phyloP scores from a whole-genome alignment of 2,888 invertebrate genomes.

The Acrobasis consociella region DNA sequence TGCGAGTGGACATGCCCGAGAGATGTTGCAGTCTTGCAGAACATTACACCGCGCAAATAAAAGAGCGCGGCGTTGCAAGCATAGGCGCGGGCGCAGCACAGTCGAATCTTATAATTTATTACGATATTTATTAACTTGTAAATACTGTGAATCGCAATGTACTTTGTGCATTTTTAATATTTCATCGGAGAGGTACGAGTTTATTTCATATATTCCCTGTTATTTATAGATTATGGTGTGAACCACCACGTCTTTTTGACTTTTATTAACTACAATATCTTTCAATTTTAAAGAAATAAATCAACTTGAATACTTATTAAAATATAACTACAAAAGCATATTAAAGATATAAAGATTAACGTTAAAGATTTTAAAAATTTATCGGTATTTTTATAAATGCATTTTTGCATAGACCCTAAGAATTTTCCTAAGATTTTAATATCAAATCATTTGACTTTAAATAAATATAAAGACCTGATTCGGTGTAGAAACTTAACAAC shows the following conservation, averaged over 20 bases:
- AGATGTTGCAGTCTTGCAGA: slow-evolving; percentile 38
- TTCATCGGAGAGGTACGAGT: slow-evolving; percentile 20
- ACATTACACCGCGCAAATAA: slow-evolving; percentile 56
- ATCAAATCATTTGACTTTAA: no score
- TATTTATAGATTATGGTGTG: slow-evolving; percentile 14
- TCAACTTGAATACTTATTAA: neutral
- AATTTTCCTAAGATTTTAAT: no score
- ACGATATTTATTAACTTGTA: slow-evolving; percentile 22
- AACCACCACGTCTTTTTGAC: slow-evolving; percentile 2
- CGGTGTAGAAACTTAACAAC: no score
- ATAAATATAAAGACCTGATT: no score
- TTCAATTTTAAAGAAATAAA: slow-evolving; percentile 3
- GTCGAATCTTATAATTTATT: slow-evolving; percentile 30
- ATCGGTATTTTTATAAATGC: no score
- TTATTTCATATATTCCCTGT: slow-evolving; percentile 12
- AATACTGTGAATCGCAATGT: slow-evolving; percentile 22
- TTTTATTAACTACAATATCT: slow-evolving; percentile 9
- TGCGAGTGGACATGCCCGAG: no score
- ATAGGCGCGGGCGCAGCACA: slow-evolving; percentile 37
- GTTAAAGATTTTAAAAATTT: no score
- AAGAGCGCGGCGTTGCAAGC: slow-evolving; percentile 3
- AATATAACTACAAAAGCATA: neutral
- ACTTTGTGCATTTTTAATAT: slow-evolving; percentile 15
- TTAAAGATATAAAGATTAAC: neutral
- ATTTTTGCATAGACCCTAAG: no score